A percentile compares a stretch with the other conserved stretches of the same genome.
phyloP scores from a whole-genome alignment of 2,797 vertebrate species.

The Vultur gryphus region DNA sequence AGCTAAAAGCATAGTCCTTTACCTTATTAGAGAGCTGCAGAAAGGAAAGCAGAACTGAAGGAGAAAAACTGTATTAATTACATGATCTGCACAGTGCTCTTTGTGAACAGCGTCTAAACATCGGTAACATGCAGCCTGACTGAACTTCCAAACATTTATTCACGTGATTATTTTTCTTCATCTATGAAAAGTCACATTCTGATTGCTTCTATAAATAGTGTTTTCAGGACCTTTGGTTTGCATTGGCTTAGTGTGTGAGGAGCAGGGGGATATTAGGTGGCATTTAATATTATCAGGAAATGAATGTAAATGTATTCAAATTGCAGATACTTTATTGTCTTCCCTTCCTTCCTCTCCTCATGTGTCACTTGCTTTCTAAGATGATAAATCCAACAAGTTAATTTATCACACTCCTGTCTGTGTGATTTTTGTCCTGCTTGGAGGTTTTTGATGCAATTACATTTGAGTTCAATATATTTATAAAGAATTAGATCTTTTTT shows the following conservation, averaged over 20 bases:
- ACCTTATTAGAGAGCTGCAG: neutral
- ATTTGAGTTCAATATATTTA: neutral
- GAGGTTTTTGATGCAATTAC: neutral
- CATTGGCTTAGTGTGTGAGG: neutral
- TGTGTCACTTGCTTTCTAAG: neutral
- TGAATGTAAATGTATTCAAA: slow-evolving; percentile 22
- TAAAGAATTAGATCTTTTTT: neutral
- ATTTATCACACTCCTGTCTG: neutral
- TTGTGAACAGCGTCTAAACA: neutral
- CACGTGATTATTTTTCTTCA: neutral
- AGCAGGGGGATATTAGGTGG: neutral
- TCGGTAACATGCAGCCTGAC: neutral
- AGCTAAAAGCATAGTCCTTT: neutral
- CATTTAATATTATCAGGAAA: neutral
- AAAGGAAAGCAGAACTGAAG: neutral
- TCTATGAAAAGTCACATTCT: neutral
- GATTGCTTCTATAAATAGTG: neutral
- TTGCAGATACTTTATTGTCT: neutral
- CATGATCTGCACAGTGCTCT: neutral
- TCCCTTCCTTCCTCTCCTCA: neutral
- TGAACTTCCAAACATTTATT: neutral
- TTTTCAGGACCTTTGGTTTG: neutral
- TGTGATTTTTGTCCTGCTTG: neutral
- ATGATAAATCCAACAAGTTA: neutral
- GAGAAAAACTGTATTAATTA: neutral